Percentiles rank a stretch among this genome's conserved stretches.
These are phyloP conservation scores for Sanderia malayensis DNA, from an alignment of 30 jellyfish, hydroid and myxozoan genomes.

Conservation along the genomic window DNA sequence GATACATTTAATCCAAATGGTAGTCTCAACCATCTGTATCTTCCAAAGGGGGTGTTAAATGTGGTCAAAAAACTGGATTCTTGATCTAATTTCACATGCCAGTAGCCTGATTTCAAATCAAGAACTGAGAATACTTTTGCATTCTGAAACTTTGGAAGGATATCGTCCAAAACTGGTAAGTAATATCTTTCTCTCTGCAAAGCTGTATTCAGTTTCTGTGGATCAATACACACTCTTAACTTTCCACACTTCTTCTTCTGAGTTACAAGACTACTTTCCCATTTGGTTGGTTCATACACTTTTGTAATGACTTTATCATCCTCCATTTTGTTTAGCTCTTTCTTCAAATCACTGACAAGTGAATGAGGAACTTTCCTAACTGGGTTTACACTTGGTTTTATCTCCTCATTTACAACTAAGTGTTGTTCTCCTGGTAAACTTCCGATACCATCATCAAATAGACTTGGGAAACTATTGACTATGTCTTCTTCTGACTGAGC, in stretches of 20 bases:
- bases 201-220: constrained; percentile 44
- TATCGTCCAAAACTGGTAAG: constrained; percentile 43
- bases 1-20: constrained; percentile 40
- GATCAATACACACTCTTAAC: constrained; percentile 48
- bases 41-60: constrained; percentile 38
- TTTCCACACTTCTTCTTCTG: constrained; percentile 36
- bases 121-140: constrained; percentile 54
- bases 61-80: constrained; percentile 53
- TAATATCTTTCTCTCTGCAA: constrained; percentile 42
- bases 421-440: constrained; percentile 42
- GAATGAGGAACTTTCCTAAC: constrained; percentile 53
- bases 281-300: constrained; percentile 49
- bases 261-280: constrained; percentile 44
- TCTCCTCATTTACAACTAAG: constrained; percentile 45
- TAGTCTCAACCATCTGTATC: constrained; percentile 49
- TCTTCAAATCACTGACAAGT: constrained; percentile 33
- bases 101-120: constrained; percentile 53
- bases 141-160: constrained; percentile 49
- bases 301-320: constrained; percentile 18
- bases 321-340: constrained; percentile 37
- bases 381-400: constrained; percentile 41
- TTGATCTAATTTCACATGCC: constrained; percentile 48
- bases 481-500: constrained; percentile 46
- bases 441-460: constrained; percentile 42
- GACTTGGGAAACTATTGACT: constrained; percentile 32